These are phyloP conservation scores for Melanaphis sacchari DNA, from an alignment of 1,140 invertebrate genomes.

Conservation along the genomic window DNA sequence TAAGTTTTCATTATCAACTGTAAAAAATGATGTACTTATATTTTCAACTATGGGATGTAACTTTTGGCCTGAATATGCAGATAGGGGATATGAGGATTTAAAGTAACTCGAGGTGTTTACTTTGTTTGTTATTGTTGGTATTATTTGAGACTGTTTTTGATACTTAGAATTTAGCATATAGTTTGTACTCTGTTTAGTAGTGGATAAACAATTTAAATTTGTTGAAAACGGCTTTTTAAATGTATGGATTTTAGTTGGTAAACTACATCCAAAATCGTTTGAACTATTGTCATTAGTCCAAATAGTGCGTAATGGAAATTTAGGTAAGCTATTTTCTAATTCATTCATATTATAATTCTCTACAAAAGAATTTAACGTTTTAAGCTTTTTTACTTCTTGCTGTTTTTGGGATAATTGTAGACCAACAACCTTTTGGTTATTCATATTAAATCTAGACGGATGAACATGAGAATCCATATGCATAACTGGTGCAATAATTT, in stretches of 20 bases:
- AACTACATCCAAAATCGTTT: constrained; percentile 2
- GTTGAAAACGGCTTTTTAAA: constrained; percentile 23
- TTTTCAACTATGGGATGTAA: neutral
- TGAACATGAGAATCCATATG: neutral
- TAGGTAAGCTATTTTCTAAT: constrained; percentile 26
- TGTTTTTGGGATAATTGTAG: neutral
- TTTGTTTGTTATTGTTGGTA: neutral
- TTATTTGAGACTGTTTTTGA: constrained; percentile 31
- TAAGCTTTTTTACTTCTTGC: neutral
- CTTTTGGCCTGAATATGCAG: neutral
- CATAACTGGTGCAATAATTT: neutral
- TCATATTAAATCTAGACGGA: neutral
- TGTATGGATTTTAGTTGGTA: neutral
- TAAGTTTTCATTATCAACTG: neutral
- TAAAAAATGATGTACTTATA: constrained; percentile 9
- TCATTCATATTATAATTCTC: constrained; percentile 31
- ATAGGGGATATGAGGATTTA: neutral
- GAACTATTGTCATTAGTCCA: constrained; percentile 12
- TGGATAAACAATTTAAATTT: neutral
- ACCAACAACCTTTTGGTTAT: neutral
- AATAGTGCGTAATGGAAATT: constrained; percentile 4
- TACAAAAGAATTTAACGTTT: neutral
- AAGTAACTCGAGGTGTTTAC: neutral
- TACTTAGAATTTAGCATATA: neutral
- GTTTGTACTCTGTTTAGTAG: neutral